Conservation (phyloP, 2,888 invertebrate species). For the Pollenia labialis region DNA sequence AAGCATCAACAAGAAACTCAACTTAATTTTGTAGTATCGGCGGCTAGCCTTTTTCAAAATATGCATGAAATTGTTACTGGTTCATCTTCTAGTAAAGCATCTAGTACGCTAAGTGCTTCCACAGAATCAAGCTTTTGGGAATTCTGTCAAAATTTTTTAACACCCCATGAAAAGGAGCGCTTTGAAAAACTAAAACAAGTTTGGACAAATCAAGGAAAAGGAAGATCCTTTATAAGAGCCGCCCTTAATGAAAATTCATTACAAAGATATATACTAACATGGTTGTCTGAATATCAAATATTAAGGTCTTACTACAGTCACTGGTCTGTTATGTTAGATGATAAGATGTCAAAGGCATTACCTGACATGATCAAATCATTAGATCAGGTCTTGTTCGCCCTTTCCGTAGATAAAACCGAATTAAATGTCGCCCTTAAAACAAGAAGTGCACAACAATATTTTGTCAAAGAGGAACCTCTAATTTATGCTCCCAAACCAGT, state of each 20-base stretch:
- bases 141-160: slow-evolving; percentile 91
- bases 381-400: slow-evolving; percentile 95
- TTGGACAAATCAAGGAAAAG: slow-evolving; percentile 86
- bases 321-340: slow-evolving; percentile 92
- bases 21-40: slow-evolving; percentile 72
- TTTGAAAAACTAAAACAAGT: slow-evolving; percentile 89
- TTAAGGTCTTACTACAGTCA: slow-evolving; percentile 92
- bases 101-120: not conserved
- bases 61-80: slow-evolving; percentile 89
- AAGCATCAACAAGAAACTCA: slow-evolving; percentile 85
- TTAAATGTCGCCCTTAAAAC: slow-evolving; percentile 85
- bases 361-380: slow-evolving; percentile 95
- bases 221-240: slow-evolving; percentile 94
- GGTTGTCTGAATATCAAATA: slow-evolving; percentile 87
- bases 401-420: slow-evolving; percentile 94
- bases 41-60: slow-evolving; percentile 86
- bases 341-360: slow-evolving; percentile 90
- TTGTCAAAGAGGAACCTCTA: slow-evolving; percentile 86
- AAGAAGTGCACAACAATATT: not conserved
- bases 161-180: slow-evolving; percentile 94
- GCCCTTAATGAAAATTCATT: slow-evolving; percentile 96
- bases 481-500: slow-evolving; percentile 89
- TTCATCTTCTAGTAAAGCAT: slow-evolving; percentile 30
- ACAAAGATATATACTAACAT: slow-evolving; percentile 91
- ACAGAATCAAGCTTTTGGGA: slow-evolving; percentile 86